Conservation (phyloP, 2,888 invertebrate genomes). For the Drosophila dives region DNA sequence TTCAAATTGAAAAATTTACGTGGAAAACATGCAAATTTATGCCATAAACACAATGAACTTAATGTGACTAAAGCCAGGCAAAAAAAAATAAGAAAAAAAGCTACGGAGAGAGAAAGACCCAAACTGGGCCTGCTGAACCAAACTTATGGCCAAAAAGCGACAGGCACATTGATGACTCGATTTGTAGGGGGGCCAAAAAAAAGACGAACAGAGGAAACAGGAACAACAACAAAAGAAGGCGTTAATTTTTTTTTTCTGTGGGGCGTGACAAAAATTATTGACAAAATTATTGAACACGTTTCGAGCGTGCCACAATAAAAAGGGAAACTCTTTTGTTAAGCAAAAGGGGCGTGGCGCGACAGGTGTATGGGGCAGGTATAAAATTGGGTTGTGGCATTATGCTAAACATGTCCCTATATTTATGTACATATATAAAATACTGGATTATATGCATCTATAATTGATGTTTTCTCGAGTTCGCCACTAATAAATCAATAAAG, state of each 20-base stretch:
- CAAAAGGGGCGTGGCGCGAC: slow-evolving; percentile 13
- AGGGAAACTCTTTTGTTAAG: slow-evolving; percentile 38
- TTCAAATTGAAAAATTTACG: slow-evolving; percentile 81
- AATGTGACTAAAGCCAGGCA: slow-evolving; percentile 62
- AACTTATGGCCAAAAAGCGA: slow-evolving; percentile 65
- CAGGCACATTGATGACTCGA: slow-evolving; percentile 71
- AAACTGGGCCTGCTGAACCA: slow-evolving; percentile 48
- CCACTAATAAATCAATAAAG: not conserved
- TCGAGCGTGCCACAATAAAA: slow-evolving; percentile 55
- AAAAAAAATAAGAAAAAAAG: slow-evolving; percentile 9
- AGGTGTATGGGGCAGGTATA: not conserved
- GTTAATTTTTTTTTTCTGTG: slow-evolving; percentile 34
- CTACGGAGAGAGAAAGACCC: slow-evolving; percentile 16
- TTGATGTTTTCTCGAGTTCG: slow-evolving; percentile 38
- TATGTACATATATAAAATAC: not conserved
- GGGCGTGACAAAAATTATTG: slow-evolving; percentile 64
- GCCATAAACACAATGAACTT: slow-evolving; percentile 82
- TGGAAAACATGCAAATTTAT: slow-evolving; percentile 80
- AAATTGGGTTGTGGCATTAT: slow-evolving; percentile 7
- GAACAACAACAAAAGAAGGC: slow-evolving; percentile 21
- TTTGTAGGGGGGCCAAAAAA: slow-evolving; percentile 69
- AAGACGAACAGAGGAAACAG: slow-evolving; percentile 4
- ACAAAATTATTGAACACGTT: slow-evolving; percentile 81
- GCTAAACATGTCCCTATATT: not conserved
- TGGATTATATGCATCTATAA: slow-evolving; percentile 66